Evolutionary conservation across 2,888 invertebrate species (phyloP).

Genomic region (Escarpia spicata): DNA sequence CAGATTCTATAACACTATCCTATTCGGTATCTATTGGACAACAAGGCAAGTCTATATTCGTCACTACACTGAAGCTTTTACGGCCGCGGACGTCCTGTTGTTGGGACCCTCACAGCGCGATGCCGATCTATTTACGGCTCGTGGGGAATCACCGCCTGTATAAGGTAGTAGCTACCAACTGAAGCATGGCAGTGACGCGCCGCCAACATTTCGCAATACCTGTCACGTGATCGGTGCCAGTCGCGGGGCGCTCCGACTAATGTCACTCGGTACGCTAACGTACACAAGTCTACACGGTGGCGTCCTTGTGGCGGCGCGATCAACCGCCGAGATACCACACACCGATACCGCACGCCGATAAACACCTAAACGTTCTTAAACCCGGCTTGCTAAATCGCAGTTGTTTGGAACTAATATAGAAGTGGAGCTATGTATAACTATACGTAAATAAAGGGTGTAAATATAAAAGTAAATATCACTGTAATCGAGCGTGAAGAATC

Average conservation of each 20-base stretch:
- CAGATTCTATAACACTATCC: background rate
- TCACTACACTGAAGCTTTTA: background rate
- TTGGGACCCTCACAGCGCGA: background rate
- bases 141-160: background rate
- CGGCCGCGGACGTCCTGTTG: background rate
- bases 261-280: background rate
- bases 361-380: background rate
- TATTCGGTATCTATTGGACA: background rate
- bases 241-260: background rate
- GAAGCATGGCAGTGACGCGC: background rate
- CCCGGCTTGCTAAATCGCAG: background rate
- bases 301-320: background rate
- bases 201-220: background rate
- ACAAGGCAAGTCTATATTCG: background rate
- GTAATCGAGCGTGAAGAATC: too few relatives aligned
- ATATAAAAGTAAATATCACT: background rate
- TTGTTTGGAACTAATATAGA: background rate
- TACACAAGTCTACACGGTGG: background rate
- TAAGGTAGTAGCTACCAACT: background rate
- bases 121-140: background rate
- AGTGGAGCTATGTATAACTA: background rate
- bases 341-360: background rate
- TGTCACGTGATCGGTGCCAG: constrained; percentile 3
- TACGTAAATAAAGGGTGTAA: background rate
- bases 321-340: background rate